These are phyloP conservation scores for Leptinotarsa lineolata DNA, from an alignment of 1,140 invertebrate species.

Conservation along the genomic window DNA sequence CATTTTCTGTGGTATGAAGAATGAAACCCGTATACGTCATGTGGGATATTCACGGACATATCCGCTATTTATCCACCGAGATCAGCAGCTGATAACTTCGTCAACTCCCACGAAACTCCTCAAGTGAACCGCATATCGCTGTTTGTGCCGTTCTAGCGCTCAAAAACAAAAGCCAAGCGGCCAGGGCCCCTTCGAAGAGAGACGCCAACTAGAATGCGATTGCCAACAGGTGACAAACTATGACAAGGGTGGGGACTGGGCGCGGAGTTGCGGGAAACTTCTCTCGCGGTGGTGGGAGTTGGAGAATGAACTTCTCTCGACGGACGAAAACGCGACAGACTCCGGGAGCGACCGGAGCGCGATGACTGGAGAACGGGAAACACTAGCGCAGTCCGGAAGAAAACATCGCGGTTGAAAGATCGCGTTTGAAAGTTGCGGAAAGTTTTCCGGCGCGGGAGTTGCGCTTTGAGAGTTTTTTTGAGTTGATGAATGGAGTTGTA, in stretches of 20 bases:
- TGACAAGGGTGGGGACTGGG: neutral
- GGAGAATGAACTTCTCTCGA: constrained; percentile 7
- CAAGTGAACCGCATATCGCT: constrained; percentile 8
- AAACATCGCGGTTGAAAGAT: constrained; percentile 15
- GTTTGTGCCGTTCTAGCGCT: neutral
- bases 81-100: no score
- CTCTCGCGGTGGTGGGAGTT: constrained; percentile 1
- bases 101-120: constrained; percentile 2
- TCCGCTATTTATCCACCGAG: no score
- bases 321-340: constrained; percentile 7
- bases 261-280: neutral
- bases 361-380: neutral
- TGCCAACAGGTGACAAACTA: constrained; percentile 20
- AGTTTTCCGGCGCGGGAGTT: neutral
- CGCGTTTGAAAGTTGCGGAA: neutral
- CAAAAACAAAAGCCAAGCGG: neutral
- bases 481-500: neutral
- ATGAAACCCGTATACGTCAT: no score
- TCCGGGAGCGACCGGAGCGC: constrained; percentile 12
- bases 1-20: no score
- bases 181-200: neutral
- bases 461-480: neutral
- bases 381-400: neutral
- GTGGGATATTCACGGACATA: no score
- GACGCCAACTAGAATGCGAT: constrained; percentile 13